Evolutionary conservation across 1,140 invertebrate species (phyloP).

Genomic region (Halesus radiatus): DNA sequence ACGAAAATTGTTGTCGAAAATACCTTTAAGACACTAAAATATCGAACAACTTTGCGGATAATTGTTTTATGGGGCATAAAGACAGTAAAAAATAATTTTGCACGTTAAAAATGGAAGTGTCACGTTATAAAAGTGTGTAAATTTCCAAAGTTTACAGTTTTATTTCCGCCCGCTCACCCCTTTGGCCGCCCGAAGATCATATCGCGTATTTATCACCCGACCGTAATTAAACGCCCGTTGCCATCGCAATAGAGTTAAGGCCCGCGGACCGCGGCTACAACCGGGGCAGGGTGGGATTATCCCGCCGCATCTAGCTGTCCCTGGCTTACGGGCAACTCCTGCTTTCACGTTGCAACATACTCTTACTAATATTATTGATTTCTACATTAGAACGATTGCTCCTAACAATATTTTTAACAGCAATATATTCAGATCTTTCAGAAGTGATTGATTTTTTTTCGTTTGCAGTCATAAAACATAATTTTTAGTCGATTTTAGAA

Average conservation of each 20-base stretch:
- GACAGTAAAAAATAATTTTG: not conserved
- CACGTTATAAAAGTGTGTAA: not conserved
- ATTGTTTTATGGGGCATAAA: no score
- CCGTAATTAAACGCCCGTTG: constrained; percentile 16
- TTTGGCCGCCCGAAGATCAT: constrained; percentile 2
- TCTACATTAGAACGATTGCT: no score
- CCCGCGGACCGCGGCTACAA: not conserved
- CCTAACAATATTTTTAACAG: no score
- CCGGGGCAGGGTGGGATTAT: not conserved
- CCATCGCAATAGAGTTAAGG: constrained; percentile 4
- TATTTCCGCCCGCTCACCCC: not conserved
- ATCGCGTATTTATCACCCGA: constrained; percentile 30
- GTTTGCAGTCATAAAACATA: no score
- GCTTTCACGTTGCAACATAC: no score
- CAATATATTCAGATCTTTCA: no score
- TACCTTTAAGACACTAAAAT: not conserved
- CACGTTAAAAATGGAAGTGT: not conserved
- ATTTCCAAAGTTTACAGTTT: not conserved
- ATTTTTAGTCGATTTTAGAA: no score
- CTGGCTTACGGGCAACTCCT: no score
- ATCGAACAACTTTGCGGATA: not conserved
- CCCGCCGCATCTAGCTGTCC: not conserved
- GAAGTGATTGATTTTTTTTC: no score
- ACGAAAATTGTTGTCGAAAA: not conserved
- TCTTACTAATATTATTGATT: no score